These are phyloP conservation scores for Simalia tracyae DNA, from an alignment of 2,797 vertebrate genomes.

Conservation along the genomic window DNA sequence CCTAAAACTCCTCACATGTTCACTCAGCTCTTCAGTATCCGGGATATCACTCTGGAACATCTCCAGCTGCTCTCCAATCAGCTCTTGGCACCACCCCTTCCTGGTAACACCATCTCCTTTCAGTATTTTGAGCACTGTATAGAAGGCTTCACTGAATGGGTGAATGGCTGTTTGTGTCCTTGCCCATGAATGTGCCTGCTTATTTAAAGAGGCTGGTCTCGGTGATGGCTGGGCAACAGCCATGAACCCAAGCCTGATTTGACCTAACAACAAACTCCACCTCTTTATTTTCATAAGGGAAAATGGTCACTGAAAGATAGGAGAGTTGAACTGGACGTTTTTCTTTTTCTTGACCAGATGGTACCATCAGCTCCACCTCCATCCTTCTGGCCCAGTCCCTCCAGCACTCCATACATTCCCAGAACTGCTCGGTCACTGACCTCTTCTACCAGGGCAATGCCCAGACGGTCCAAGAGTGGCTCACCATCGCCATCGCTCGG, in stretches of 20 bases:
- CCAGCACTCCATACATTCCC: constrained; percentile 89
- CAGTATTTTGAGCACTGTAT: too few relatives aligned
- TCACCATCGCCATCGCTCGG: constrained; percentile 92
- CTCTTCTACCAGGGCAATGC: constrained; percentile 97
- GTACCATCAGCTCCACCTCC: constrained; percentile 92
- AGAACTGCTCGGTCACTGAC: constrained; percentile 93
- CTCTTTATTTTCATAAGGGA: background rate
- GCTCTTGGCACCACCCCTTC: constrained; percentile 91
- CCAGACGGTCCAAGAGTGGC: constrained; percentile 91
- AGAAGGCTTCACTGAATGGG: background rate
- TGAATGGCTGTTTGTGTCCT: too few relatives aligned
- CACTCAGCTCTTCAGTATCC: constrained; percentile 93
- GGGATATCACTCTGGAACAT: constrained; percentile 96
- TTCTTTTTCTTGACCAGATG: constrained; percentile 76
- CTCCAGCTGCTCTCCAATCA: constrained; percentile 96
- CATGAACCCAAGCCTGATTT: too few relatives aligned
- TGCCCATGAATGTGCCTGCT: background rate
- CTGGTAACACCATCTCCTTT: constrained; percentile 74
- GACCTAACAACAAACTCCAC: background rate
- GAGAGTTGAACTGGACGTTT: accelerated
- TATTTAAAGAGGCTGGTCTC: background rate
- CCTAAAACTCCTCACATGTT: constrained; percentile 95
- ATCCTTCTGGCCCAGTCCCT: constrained; percentile 93
- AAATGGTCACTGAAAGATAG: too few relatives aligned
- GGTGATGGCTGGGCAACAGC: too few relatives aligned